These are phyloP conservation scores for Sebastes schlegelii DNA, from an alignment of 2,113 vertebrate genomes.

Conservation along the genomic window DNA sequence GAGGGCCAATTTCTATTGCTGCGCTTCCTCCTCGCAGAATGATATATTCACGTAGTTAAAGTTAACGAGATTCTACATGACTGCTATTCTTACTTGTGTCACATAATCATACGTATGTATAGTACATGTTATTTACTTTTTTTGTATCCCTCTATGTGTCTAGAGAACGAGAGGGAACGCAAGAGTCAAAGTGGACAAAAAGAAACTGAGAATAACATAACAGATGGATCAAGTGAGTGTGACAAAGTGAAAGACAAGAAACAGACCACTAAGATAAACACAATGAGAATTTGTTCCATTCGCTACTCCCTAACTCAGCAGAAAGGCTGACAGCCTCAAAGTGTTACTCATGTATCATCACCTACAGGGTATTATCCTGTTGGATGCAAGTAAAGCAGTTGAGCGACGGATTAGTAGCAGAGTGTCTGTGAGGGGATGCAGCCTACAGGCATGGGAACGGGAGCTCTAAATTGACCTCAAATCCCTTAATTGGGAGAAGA, in stretches of 20 bases:
- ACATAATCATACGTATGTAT: neutral
- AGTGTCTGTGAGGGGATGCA: conserved; percentile 50
- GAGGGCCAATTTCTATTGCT: neutral
- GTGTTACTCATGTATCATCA: conserved; percentile 33
- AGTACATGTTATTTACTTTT: neutral
- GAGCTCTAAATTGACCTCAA: conserved; percentile 54
- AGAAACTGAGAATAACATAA: neutral
- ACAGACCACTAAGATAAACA: conserved; percentile 14
- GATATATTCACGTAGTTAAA: neutral
- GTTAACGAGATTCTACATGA: neutral
- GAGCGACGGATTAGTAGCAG: conserved; percentile 33
- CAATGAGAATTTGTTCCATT: conserved; percentile 15
- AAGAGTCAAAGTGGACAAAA: neutral
- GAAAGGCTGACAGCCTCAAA: conserved; percentile 20
- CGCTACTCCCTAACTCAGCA: conserved; percentile 6
- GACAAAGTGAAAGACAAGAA: conserved; percentile 3
- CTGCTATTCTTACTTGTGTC: neutral
- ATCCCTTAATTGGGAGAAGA: conserved; percentile 66
- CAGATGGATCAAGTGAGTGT: neutral
- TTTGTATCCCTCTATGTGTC: neutral
- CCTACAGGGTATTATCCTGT: conserved; percentile 12
- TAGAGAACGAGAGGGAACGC: neutral
- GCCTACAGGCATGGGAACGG: conserved; percentile 46
- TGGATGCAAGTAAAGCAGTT: conserved; percentile 39
- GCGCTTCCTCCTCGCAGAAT: neutral